phyloP scores from a whole-genome alignment of 1,140 invertebrate species.

The Oryctes rhinoceros region DNA sequence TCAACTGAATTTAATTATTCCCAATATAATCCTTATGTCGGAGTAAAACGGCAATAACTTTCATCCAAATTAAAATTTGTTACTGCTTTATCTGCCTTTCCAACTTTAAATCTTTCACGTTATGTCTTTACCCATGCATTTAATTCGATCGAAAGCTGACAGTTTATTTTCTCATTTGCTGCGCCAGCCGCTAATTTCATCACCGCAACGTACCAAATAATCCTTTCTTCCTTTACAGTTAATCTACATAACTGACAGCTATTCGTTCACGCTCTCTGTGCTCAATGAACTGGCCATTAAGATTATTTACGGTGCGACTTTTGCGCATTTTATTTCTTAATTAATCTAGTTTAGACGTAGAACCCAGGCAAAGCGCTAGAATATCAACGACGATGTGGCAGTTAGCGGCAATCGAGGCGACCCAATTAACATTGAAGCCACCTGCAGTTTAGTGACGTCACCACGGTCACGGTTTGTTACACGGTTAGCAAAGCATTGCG shows the following conservation, averaged over 20 bases:
- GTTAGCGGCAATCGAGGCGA: conserved; percentile 18
- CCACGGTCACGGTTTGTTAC: conserved; percentile 32
- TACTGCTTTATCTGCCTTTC: not conserved
- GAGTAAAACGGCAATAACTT: not conserved
- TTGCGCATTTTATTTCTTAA: conserved; percentile 36
- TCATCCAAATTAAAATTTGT: not conserved
- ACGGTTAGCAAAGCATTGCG: conserved; percentile 4
- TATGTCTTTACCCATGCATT: not conserved
- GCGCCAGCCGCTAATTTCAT: not conserved
- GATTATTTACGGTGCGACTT: conserved; percentile 29
- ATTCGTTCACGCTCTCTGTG: conserved; percentile 19
- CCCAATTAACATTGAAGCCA: conserved; percentile 35
- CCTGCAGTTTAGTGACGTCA: conserved; percentile 30
- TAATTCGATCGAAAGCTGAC: not conserved
- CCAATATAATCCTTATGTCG: not conserved
- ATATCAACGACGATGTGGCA: conserved; percentile 20
- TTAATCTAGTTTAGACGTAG: conserved; percentile 29
- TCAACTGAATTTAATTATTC: too few relatives aligned
- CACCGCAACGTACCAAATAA: not conserved
- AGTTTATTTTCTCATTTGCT: not conserved
- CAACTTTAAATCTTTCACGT: too few relatives aligned
- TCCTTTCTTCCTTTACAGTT: not conserved
- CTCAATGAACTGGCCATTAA: conserved; percentile 29
- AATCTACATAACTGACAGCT: not conserved
- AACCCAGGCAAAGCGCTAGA: conserved; percentile 7